Percentiles rank a stretch among this genome's conserved stretches.
Conservation (phyloP, 2,113 vertebrate species). For the Phyllopteryx taeniolatus region DNA sequence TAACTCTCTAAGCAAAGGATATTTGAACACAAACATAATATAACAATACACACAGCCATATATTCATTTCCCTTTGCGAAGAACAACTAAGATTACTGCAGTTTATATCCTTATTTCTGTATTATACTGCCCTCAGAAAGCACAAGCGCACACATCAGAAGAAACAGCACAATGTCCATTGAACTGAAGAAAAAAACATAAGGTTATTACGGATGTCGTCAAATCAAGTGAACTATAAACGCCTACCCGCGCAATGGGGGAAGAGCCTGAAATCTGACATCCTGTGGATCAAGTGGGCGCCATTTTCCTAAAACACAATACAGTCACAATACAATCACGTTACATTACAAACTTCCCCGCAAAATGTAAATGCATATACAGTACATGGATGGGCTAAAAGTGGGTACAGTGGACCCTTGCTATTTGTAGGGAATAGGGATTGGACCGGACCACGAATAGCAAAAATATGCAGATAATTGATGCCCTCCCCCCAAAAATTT, state of each 20-base stretch:
- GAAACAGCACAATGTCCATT: background rate
- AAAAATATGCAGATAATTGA: too few species aligned
- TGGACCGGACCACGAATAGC: too few species aligned
- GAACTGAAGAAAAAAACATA: background rate
- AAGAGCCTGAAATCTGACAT: constrained; percentile 66
- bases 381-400: background rate
- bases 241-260: constrained; percentile 64
- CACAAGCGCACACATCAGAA: background rate
- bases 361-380: background rate
- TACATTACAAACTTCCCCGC: background rate
- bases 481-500: too few species aligned
- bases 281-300: constrained; percentile 63
- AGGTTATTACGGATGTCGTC: background rate
- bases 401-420: background rate
- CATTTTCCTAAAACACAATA: constrained; percentile 46
- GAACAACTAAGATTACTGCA: too few species aligned
- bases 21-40: too few species aligned
- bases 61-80: too few species aligned
- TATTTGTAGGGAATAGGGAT: too few species aligned
- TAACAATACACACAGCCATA: too few species aligned
- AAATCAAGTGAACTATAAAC: background rate
- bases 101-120: too few species aligned
- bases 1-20: too few species aligned
- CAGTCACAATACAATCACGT: constrained; percentile 14
- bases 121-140: background rate